Conservation (phyloP, 2,888 invertebrate species). For the Octonoba sinensis region DNA sequence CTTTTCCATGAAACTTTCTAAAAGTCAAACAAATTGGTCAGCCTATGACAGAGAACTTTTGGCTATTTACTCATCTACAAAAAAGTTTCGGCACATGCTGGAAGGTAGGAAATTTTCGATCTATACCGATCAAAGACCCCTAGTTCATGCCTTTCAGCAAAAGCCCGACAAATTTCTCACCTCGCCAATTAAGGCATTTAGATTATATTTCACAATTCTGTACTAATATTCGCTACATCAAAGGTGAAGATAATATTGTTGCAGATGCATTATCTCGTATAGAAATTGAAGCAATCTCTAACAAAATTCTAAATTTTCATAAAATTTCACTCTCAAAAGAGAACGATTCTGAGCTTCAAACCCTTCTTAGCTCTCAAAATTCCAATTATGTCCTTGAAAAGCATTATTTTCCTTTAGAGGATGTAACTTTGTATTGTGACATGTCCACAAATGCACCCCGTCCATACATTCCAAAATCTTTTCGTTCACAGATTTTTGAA, state of each 20-base stretch:
- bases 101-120: slow-evolving; percentile 12
- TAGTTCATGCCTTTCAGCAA: slow-evolving; percentile 5
- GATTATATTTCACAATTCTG: too few species aligned
- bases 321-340: background rate
- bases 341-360: slow-evolving; percentile 4
- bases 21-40: slow-evolving; percentile 23
- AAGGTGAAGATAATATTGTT: slow-evolving; percentile 22
- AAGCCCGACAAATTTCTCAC: slow-evolving; percentile 65
- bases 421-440: background rate
- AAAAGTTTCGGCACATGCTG: slow-evolving; percentile 62
- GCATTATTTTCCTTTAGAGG: background rate
- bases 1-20: slow-evolving; percentile 20
- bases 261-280: slow-evolving; percentile 36
- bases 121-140: slow-evolving; percentile 64
- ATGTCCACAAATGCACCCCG: background rate
- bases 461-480: background rate
- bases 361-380: background rate
- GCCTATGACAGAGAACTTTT: slow-evolving; percentile 66
- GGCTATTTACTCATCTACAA: slow-evolving; percentile 66
- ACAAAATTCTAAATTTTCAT: background rate
- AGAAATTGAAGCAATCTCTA: slow-evolving; percentile 5
- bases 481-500: background rate
- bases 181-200: slow-evolving; percentile 69
- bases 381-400: background rate
- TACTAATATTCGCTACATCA: slow-evolving; percentile 67